Evolutionary conservation across 2,888 invertebrate genomes (phyloP).

Genomic region (Acleris laterana): DNA sequence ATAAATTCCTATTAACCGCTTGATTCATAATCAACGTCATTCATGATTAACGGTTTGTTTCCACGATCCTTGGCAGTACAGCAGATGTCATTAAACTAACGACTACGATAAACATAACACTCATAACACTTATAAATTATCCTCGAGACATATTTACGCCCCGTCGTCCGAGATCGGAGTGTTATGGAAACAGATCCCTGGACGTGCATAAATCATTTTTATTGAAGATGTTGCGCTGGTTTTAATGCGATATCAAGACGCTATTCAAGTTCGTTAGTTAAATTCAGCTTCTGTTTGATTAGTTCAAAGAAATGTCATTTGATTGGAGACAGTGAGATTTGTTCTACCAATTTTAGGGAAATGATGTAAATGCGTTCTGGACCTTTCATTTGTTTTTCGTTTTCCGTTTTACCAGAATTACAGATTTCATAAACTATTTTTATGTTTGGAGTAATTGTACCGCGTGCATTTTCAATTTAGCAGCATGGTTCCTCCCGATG

Average conservation of each 20-base stretch:
- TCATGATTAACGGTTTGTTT: constrained; percentile 21
- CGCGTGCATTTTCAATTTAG: too few relatives aligned
- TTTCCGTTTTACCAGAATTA: too few relatives aligned
- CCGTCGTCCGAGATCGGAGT: constrained; percentile 11
- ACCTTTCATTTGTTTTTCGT: too few relatives aligned
- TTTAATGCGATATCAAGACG: background rate
- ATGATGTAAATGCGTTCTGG: too few relatives aligned
- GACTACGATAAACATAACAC: constrained; percentile 24
- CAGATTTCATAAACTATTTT: too few relatives aligned
- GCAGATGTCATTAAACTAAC: constrained; percentile 19
- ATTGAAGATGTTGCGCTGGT: background rate
- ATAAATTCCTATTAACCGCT: constrained; percentile 1
- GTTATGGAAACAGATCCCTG: constrained; percentile 24
- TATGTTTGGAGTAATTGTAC: too few relatives aligned
- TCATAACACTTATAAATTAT: constrained; percentile 30
- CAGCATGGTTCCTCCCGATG: too few relatives aligned
- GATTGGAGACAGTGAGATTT: too few relatives aligned
- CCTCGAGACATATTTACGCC: constrained; percentile 16
- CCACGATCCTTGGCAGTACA: constrained; percentile 6
- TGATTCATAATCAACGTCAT: constrained; percentile 14
- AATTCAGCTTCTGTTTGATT: background rate
- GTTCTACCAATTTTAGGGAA: too few relatives aligned
- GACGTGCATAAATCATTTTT: constrained; percentile 24
- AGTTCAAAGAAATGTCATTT: background rate
- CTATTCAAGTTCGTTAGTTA: background rate